These are phyloP conservation scores for Hippocampus abdominalis DNA, from an alignment of 2,113 vertebrate species.

Conservation along the genomic window DNA sequence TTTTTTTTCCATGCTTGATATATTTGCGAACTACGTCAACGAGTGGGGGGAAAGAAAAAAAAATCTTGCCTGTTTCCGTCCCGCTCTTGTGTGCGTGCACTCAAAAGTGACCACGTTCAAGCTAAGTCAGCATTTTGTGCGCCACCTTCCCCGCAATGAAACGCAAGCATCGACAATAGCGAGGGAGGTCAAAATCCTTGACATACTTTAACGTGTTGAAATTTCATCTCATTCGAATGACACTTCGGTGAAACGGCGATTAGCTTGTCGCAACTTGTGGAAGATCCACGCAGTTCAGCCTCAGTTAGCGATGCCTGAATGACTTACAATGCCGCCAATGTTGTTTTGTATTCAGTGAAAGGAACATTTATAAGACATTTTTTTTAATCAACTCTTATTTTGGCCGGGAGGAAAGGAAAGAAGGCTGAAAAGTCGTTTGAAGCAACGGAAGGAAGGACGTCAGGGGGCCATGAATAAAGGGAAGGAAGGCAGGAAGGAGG, in stretches of 20 bases:
- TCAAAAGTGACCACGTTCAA: slow-evolving; percentile 5
- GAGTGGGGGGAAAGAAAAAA: not conserved
- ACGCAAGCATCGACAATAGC: not conserved
- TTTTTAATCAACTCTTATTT: too few relatives aligned
- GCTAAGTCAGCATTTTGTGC: slow-evolving; percentile 14
- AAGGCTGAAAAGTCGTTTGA: too few relatives aligned
- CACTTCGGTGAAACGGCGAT: not conserved
- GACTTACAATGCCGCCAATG: too few relatives aligned
- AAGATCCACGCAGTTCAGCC: not conserved
- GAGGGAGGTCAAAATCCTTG: too few relatives aligned
- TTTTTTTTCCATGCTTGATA: slow-evolving; percentile 17
- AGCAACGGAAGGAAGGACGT: too few relatives aligned
- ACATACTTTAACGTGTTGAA: too few relatives aligned
- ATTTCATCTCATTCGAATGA: not conserved
- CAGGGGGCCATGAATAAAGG: too few relatives aligned
- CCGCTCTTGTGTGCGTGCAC: not conserved
- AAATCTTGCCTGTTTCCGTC: not conserved
- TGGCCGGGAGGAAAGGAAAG: too few relatives aligned
- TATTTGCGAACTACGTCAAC: not conserved
- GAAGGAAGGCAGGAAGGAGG: not conserved
- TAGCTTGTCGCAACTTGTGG: not conserved
- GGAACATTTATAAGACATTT: too few relatives aligned
- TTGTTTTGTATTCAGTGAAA: too few relatives aligned
- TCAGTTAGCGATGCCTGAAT: not conserved
- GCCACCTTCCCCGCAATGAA: not conserved